These are phyloP conservation scores for Ctenodactylus gundi DNA, from an alignment of 2,113 vertebrate genomes.

Conservation along the genomic window DNA sequence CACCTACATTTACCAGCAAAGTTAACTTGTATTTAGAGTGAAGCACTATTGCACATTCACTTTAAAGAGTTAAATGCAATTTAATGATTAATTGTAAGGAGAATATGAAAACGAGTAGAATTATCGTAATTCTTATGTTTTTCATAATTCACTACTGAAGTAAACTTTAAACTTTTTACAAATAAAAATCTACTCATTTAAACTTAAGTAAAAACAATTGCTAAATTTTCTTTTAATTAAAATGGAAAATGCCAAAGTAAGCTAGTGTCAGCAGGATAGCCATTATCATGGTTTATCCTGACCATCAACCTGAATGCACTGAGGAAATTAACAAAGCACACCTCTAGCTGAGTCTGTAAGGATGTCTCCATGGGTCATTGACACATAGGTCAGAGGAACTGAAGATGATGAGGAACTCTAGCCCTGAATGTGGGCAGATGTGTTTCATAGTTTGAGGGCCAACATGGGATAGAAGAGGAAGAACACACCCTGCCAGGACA, in stretches of 20 bases:
- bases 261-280: background rate
- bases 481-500: accelerated
- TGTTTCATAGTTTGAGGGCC: background rate
- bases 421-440: background rate
- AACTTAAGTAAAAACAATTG: background rate
- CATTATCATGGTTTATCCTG: background rate
- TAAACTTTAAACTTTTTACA: background rate
- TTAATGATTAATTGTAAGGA: background rate
- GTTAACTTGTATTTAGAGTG: background rate
- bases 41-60: background rate
- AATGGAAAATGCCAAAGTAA: conserved; percentile 1
- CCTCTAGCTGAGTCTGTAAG: background rate
- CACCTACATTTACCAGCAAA: background rate
- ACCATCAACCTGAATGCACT: background rate
- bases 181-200: too few relatives aligned
- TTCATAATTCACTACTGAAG: background rate
- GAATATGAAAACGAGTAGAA: background rate
- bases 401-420: background rate
- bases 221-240: background rate
- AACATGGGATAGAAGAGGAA: background rate
- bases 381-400: background rate
- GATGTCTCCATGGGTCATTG: background rate
- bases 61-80: background rate
- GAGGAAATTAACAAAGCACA: background rate
- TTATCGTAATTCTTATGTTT: background rate